phyloP scores from a whole-genome alignment of 2,888 invertebrate species.

The Gisinianus flammeolus region DNA sequence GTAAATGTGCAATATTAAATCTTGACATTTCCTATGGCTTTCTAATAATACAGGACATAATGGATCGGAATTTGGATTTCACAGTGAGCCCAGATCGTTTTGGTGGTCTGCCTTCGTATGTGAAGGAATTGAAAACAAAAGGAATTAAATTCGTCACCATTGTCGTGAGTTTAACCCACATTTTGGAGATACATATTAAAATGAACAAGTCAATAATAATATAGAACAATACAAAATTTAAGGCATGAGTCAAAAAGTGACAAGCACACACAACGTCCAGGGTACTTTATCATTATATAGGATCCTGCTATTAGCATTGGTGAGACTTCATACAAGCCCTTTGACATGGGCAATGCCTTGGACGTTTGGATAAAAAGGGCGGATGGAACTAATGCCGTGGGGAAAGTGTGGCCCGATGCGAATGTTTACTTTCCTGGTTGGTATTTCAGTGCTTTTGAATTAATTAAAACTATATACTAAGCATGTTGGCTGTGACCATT shows the following conservation, averaged over 20 bases:
- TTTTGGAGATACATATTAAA: too few species aligned
- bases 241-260: too few species aligned
- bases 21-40: not conserved
- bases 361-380: slow-evolving; percentile 48
- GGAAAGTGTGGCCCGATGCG: slow-evolving; percentile 68
- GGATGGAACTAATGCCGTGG: slow-evolving; percentile 62
- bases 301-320: slow-evolving; percentile 43
- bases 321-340: slow-evolving; percentile 42
- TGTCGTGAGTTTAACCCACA: too few species aligned
- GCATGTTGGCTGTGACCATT: too few species aligned
- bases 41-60: slow-evolving; percentile 72
- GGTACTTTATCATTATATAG: too few species aligned
- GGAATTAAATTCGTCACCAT: slow-evolving; percentile 57
- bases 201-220: too few species aligned
- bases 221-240: too few species aligned
- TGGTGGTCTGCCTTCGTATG: slow-evolving; percentile 71
- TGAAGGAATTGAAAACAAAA: slow-evolving; percentile 71
- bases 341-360: slow-evolving; percentile 45
- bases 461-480: too few species aligned
- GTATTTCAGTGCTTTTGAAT: too few species aligned
- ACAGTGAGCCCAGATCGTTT: slow-evolving; percentile 72
- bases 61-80: slow-evolving; percentile 79
- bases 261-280: too few species aligned
- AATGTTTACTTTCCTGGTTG: slow-evolving; percentile 56
- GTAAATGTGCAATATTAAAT: too few species aligned